Conservation (phyloP, 1,140 invertebrate species). For the Cylas formicarius region DNA sequence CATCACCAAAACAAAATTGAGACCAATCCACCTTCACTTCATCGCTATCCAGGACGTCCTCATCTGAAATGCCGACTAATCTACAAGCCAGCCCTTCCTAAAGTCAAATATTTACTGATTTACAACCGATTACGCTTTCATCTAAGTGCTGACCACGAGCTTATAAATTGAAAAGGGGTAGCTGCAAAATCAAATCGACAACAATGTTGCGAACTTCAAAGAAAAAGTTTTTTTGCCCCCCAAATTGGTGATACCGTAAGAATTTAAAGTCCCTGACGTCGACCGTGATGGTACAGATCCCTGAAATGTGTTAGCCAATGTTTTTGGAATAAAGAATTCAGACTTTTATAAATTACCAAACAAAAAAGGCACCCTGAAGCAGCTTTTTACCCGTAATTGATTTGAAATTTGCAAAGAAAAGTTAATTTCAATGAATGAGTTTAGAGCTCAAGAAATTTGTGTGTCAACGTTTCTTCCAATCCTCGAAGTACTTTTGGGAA, state of each 20-base stretch:
- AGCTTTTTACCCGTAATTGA: slow-evolving; percentile 4
- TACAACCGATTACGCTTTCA: too few relatives aligned
- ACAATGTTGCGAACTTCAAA: background rate
- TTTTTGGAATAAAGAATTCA: slow-evolving; percentile 4
- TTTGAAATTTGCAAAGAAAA: too few relatives aligned
- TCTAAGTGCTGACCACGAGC: slow-evolving; percentile 6
- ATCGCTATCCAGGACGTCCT: too few relatives aligned
- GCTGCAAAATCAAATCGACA: background rate
- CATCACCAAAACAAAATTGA: too few relatives aligned
- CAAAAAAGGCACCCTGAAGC: slow-evolving; percentile 1
- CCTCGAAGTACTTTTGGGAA: too few relatives aligned
- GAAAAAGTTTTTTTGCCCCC: background rate
- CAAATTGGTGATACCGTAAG: slow-evolving; percentile 3
- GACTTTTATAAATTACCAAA: slow-evolving; percentile 7
- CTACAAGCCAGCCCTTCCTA: too few relatives aligned
- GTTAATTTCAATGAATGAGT: slow-evolving; percentile 1
- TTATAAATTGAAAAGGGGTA: slow-evolving; percentile 4
- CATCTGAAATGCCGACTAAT: too few relatives aligned
- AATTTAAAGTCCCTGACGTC: slow-evolving; percentile 4
- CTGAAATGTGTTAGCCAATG: background rate
- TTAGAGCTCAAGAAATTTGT: too few relatives aligned
- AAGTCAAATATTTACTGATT: too few relatives aligned
- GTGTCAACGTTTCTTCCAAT: too few relatives aligned
- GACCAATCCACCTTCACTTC: too few relatives aligned
- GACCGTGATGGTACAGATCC: slow-evolving; percentile 5